Percentiles rank a stretch among this genome's conserved stretches.
Evolutionary conservation across 2,113 vertebrate species (phyloP).

Genomic region (Theristicus caerulescens): DNA sequence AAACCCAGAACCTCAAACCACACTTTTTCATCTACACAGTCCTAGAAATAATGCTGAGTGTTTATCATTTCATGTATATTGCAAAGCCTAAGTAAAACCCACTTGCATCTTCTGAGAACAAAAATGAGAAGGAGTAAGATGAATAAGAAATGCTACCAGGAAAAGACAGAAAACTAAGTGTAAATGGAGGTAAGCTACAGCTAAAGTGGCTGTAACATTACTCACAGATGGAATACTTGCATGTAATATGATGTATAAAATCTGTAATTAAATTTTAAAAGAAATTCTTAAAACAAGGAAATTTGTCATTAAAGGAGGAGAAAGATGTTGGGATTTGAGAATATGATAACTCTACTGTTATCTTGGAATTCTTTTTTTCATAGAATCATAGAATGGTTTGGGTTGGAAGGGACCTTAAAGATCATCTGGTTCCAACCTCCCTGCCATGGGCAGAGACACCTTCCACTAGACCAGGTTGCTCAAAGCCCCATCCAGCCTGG

Average conservation of each 20-base stretch:
- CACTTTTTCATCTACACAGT: neutral
- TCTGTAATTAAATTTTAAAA: constrained; percentile 38
- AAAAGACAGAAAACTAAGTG: constrained; percentile 45
- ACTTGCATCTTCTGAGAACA: constrained; percentile 20
- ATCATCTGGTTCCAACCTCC: too few species aligned
- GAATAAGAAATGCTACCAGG: neutral
- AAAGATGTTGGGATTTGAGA: neutral
- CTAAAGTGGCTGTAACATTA: constrained; percentile 38
- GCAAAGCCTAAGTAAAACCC: constrained; percentile 16
- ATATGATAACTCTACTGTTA: neutral
- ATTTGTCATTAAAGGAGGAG: neutral
- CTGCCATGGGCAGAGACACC: too few species aligned
- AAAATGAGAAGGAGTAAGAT: constrained; percentile 7
- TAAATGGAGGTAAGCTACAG: constrained; percentile 42
- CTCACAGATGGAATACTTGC: neutral
- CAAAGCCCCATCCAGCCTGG: too few species aligned
- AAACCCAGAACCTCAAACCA: neutral
- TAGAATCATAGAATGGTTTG: too few species aligned
- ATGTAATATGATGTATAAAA: neutral
- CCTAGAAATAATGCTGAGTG: constrained; percentile 17
- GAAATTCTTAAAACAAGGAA: neutral
- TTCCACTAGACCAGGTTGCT: too few species aligned
- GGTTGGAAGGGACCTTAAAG: too few species aligned
- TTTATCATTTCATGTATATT: constrained; percentile 24
- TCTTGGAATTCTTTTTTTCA: neutral